Conservation (phyloP, 2,113 vertebrate genomes). For the Geothlypis trichas region DNA sequence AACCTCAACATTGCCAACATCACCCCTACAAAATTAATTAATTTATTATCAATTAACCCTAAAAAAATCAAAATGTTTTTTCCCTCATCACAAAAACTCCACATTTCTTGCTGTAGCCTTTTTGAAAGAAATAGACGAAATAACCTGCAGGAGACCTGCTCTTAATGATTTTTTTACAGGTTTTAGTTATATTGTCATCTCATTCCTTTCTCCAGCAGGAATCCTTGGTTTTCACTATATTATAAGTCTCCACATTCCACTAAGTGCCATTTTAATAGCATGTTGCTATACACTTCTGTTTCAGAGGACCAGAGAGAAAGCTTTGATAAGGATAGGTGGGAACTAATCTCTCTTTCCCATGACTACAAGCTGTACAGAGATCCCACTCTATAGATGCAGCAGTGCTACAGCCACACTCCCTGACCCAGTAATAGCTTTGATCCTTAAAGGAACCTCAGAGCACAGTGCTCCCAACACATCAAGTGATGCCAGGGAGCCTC, state of each 20-base stretch:
- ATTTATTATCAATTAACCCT: neutral
- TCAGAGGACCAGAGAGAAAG: neutral
- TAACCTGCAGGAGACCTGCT: neutral
- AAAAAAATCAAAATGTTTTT: neutral
- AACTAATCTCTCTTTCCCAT: neutral
- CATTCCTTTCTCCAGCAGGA: neutral
- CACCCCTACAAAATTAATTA: neutral
- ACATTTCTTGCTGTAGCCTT: neutral
- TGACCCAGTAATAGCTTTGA: neutral
- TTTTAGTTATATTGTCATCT: neutral
- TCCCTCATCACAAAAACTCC: neutral
- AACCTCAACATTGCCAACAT: neutral
- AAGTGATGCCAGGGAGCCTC: neutral
- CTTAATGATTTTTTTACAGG: neutral
- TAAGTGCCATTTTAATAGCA: neutral
- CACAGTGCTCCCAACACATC: neutral
- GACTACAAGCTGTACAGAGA: neutral
- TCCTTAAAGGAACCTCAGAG: neutral
- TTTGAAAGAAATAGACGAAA: neutral
- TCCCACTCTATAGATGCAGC: fast-evolving
- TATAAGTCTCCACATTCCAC: neutral
- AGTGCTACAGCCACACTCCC: neutral
- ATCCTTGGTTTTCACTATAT: neutral
- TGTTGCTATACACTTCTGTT: neutral
- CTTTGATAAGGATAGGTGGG: neutral